phyloP scores from a whole-genome alignment of 2,113 vertebrate genomes.

The Xyliphius kryptos region DNA sequence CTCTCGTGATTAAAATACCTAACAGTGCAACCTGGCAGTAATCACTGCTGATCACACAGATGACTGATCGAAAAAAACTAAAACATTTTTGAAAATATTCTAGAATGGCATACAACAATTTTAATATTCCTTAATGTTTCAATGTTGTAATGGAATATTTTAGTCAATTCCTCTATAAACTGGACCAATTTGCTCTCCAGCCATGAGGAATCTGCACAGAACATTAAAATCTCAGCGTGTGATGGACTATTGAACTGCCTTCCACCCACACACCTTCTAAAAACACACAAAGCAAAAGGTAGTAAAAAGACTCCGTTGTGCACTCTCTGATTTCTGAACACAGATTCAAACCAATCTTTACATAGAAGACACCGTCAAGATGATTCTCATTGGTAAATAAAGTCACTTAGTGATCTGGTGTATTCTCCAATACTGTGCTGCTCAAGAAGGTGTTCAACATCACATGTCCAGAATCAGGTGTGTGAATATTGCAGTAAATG shows the following conservation, averaged over 20 bases:
- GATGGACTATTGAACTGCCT: conserved; percentile 10
- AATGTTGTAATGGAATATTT: neutral
- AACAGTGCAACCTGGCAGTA: too few relatives aligned
- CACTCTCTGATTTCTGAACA: conserved; percentile 1
- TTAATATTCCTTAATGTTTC: conserved; percentile 2
- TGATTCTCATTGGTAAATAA: neutral
- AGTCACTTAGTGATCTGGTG: neutral
- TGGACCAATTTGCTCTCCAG: conserved; percentile 2
- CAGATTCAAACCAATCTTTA: neutral
- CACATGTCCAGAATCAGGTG: too few relatives aligned
- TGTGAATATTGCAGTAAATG: too few relatives aligned
- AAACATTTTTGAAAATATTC: too few relatives aligned
- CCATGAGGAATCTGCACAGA: neutral
- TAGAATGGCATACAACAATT: neutral
- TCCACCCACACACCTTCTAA: conserved; percentile 8
- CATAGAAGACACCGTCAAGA: conserved; percentile 2
- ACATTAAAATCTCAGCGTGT: conserved; percentile 13
- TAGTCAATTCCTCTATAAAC: conserved; percentile 10
- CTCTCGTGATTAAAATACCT: too few relatives aligned
- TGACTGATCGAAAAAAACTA: too few relatives aligned
- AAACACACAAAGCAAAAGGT: conserved; percentile 4
- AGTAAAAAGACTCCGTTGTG: too few relatives aligned
- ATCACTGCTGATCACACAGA: too few relatives aligned
- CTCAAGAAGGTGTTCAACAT: neutral
- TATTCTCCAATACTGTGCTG: conserved; percentile 5